Percentiles rank a stretch among this genome's conserved stretches.
phyloP scores from a whole-genome alignment of 2,797 vertebrate genomes.

The Pangasius larnaudii region DNA sequence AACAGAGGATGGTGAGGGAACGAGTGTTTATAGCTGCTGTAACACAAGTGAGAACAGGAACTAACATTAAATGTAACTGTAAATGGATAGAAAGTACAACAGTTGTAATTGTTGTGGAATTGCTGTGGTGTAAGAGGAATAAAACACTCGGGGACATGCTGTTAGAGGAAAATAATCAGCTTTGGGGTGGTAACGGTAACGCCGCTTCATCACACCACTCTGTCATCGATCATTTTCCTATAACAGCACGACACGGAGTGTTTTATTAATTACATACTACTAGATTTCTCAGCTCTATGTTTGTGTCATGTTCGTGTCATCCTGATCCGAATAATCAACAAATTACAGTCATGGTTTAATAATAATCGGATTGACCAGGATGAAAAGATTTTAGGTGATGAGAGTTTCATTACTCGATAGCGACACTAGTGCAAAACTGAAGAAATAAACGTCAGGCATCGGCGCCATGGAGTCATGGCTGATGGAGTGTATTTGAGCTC shows the following conservation, averaged over 20 bases:
- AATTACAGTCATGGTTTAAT: neutral
- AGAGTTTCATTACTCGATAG: neutral
- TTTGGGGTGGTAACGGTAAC: neutral
- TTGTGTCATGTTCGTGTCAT: neutral
- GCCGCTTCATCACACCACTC: neutral
- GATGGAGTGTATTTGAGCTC: neutral
- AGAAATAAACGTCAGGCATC: neutral
- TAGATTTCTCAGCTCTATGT: neutral
- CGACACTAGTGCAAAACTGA: neutral
- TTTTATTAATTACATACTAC: neutral
- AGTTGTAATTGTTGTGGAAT: neutral
- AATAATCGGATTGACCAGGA: neutral
- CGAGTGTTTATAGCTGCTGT: neutral
- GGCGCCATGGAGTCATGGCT: neutral
- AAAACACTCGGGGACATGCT: neutral
- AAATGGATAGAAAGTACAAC: neutral
- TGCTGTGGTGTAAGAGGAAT: neutral
- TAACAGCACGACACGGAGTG: neutral
- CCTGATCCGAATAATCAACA: neutral
- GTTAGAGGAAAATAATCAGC: too few species aligned
- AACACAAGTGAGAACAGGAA: neutral
- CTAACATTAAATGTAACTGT: neutral
- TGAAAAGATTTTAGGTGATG: neutral
- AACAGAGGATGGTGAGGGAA: neutral
- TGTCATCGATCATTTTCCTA: neutral